Conservation (phyloP, 2,113 vertebrate genomes). For the Lucifuga dentata region DNA sequence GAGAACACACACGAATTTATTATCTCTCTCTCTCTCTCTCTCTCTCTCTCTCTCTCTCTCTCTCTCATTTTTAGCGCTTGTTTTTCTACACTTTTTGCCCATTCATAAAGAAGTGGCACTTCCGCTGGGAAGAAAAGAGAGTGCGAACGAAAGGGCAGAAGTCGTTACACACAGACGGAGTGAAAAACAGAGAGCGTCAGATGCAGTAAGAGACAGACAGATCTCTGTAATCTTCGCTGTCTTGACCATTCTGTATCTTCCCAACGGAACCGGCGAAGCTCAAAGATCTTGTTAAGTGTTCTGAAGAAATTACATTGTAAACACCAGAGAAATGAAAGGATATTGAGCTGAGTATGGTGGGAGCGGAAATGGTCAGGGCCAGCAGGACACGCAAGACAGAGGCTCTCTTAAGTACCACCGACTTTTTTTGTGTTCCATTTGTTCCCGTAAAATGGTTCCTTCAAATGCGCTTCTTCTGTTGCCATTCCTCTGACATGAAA, state of each 20-base stretch:
- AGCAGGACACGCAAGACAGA: slow-evolving; percentile 37
- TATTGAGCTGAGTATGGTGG: slow-evolving; percentile 50
- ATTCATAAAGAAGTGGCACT: slow-evolving; percentile 59
- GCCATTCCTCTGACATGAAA: slow-evolving; percentile 46
- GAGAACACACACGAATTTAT: slow-evolving; percentile 57
- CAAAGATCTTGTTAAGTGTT: slow-evolving; percentile 59
- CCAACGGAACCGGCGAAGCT: slow-evolving; percentile 41
- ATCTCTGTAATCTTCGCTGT: not conserved
- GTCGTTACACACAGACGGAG: slow-evolving; percentile 8
- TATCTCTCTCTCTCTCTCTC: slow-evolving; percentile 1
- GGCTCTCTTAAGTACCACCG: slow-evolving; percentile 35
- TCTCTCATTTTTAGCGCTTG: slow-evolving; percentile 78
- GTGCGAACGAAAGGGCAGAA: slow-evolving; percentile 13
- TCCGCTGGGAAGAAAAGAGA: slow-evolving; percentile 20
- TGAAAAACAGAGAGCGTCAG: slow-evolving; percentile 26
- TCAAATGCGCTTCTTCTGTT: slow-evolving; percentile 19
- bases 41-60: slow-evolving; percentile 29
- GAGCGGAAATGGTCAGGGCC: slow-evolving; percentile 26
- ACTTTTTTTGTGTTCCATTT: not conserved
- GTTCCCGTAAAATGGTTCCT: slow-evolving; percentile 32
- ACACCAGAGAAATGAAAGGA: slow-evolving; percentile 61
- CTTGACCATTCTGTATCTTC: slow-evolving; percentile 35
- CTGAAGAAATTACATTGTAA: slow-evolving; percentile 55
- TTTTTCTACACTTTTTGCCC: slow-evolving; percentile 82
- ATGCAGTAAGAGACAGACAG: slow-evolving; percentile 9